phyloP scores from a whole-genome alignment of 2,113 vertebrate species.

The Trochalopteron elliotii region DNA sequence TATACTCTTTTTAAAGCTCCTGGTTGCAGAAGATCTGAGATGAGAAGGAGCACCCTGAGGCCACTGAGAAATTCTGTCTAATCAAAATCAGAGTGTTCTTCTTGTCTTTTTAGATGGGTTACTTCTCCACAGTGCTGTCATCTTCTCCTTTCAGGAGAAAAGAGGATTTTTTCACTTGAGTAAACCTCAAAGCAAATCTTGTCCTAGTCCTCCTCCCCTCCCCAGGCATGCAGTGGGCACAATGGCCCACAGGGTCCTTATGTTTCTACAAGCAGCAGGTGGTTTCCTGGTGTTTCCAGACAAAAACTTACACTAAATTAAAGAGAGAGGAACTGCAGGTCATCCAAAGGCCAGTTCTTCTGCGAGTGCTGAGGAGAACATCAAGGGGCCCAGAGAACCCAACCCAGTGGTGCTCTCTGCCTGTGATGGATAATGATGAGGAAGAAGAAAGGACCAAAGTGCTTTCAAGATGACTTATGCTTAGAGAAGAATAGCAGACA shows the following conservation, averaged over 20 bases:
- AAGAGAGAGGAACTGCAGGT: background rate
- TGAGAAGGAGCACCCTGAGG: background rate
- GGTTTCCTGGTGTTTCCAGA: background rate
- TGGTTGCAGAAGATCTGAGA: background rate
- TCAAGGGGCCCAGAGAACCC: background rate
- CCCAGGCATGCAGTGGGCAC: background rate
- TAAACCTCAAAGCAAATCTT: background rate
- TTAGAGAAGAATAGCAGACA: background rate
- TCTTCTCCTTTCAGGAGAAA: background rate
- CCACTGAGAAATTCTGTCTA: background rate
- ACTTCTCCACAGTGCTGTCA: background rate
- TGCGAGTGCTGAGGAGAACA: accelerated
- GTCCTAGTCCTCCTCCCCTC: background rate
- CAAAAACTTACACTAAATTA: background rate
- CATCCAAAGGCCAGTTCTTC: accelerated
- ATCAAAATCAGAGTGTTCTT: background rate
- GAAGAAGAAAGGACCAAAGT: background rate
- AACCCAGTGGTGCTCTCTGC: accelerated
- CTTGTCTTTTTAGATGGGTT: background rate
- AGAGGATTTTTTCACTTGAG: background rate
- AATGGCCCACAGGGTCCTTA: background rate
- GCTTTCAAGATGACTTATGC: background rate
- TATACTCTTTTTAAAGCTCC: background rate
- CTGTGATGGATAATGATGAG: background rate
- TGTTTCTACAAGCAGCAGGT: background rate